These are phyloP conservation scores for Poecilia velifera DNA, from an alignment of 2,797 vertebrate genomes.

Conservation along the genomic window DNA sequence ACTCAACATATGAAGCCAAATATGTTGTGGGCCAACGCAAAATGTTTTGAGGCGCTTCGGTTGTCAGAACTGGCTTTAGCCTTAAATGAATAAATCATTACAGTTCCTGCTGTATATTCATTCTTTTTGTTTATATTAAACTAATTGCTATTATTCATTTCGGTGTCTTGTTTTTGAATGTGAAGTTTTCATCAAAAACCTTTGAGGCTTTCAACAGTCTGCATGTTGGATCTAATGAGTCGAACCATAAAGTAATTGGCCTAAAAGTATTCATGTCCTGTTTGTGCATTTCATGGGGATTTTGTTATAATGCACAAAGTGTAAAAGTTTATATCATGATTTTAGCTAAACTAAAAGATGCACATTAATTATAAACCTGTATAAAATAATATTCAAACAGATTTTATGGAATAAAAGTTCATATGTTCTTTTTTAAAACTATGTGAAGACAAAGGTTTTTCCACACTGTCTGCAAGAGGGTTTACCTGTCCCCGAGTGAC, in stretches of 20 bases:
- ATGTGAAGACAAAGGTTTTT: too few species aligned
- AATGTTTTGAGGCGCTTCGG: conserved; percentile 57
- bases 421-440: too few species aligned
- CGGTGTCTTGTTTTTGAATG: conserved; percentile 1
- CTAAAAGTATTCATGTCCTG: too few species aligned
- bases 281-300: too few species aligned
- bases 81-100: conserved; percentile 66
- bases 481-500: too few species aligned
- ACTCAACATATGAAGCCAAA: conserved; percentile 40
- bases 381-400: too few species aligned
- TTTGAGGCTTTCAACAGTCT: background rate
- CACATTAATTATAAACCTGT: too few species aligned
- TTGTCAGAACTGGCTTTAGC: conserved; percentile 66
- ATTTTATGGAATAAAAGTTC: too few species aligned
- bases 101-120: conserved; percentile 66
- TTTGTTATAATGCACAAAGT: too few species aligned
- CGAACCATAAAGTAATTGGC: background rate
- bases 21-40: conserved; percentile 23
- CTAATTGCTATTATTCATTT: conserved; percentile 43
- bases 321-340: background rate
- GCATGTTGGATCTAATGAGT: background rate
- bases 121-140: conserved; percentile 77
- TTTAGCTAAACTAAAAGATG: too few species aligned
- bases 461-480: too few species aligned
- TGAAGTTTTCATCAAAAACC: background rate